Evolutionary conservation across 2,797 vertebrate genomes (phyloP).

Genomic region (Serranus cabrilla): DNA sequence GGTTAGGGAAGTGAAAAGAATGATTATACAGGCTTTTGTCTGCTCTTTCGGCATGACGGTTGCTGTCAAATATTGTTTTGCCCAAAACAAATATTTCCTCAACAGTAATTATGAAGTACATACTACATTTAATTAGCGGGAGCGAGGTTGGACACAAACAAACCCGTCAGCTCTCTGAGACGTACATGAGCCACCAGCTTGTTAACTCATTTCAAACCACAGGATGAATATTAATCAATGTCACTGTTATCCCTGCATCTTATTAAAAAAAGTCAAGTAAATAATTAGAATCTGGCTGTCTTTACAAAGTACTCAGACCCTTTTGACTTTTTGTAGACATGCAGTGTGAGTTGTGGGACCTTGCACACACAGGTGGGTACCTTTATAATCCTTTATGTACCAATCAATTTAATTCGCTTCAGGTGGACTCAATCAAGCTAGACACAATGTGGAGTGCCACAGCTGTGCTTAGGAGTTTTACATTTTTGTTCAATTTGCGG

Average conservation of each 20-base stretch:
- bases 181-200: constrained; percentile 48
- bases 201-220: constrained; percentile 47
- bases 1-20: constrained; percentile 64
- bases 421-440: not conserved
- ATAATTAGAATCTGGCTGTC: constrained; percentile 7
- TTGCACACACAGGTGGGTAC: not conserved
- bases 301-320: not conserved
- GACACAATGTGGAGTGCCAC: too few relatives aligned
- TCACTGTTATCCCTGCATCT: constrained; percentile 21
- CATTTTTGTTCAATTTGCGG: not conserved
- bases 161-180: constrained; percentile 54
- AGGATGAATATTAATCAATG: constrained; percentile 42
- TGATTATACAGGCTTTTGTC: constrained; percentile 67
- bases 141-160: constrained; percentile 45
- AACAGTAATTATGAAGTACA: constrained; percentile 65
- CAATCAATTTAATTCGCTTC: not conserved
- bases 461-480: not conserved
- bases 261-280: constrained; percentile 19
- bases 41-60: constrained; percentile 41
- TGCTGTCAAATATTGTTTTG: constrained; percentile 70
- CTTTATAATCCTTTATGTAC: not conserved
- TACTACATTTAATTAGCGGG: constrained; percentile 67
- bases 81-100: constrained; percentile 69
- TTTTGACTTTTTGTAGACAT: not conserved
- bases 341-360: not conserved